phyloP scores from a whole-genome alignment of 2,888 invertebrate species.

The Endotricha flammealis region DNA sequence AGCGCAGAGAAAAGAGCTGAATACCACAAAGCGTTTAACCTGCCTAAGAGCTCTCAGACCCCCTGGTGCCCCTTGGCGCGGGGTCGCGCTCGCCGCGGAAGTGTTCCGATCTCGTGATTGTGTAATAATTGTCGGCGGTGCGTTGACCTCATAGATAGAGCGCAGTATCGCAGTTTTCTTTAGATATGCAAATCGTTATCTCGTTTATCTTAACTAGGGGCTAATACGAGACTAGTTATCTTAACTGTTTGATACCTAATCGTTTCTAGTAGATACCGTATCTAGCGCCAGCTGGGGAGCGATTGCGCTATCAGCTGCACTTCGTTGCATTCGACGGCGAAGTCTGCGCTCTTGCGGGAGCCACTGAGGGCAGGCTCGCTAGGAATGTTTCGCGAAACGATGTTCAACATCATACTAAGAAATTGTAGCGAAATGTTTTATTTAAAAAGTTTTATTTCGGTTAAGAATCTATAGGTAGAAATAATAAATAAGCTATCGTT shows the following conservation, averaged over 20 bases:
- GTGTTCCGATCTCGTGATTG: conserved; percentile 2
- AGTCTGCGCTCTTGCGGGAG: too few relatives aligned
- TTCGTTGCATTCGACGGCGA: too few relatives aligned
- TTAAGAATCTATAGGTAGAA: too few relatives aligned
- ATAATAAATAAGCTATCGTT: too few relatives aligned
- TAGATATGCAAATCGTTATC: conserved; percentile 75
- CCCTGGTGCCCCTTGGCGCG: background rate
- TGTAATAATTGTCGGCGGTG: conserved; percentile 25
- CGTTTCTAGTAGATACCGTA: conserved; percentile 67
- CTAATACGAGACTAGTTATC: conserved; percentile 70
- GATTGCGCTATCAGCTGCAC: conserved; percentile 11
- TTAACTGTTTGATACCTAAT: conserved; percentile 60
- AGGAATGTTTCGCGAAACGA: too few relatives aligned
- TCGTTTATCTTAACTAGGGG: conserved; percentile 73
- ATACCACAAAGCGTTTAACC: too few relatives aligned
- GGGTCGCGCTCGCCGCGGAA: background rate
- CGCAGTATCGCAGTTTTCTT: conserved; percentile 50
- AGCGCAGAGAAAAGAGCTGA: too few relatives aligned
- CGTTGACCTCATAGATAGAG: conserved; percentile 56
- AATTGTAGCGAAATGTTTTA: too few relatives aligned
- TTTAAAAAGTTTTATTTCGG: too few relatives aligned
- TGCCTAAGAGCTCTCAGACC: too few relatives aligned
- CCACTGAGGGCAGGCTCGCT: too few relatives aligned
- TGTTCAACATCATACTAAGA: too few relatives aligned
- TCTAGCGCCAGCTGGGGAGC: conserved; percentile 46